phyloP scores from a whole-genome alignment of 2,113 vertebrate species.

The Dascyllus trimaculatus region DNA sequence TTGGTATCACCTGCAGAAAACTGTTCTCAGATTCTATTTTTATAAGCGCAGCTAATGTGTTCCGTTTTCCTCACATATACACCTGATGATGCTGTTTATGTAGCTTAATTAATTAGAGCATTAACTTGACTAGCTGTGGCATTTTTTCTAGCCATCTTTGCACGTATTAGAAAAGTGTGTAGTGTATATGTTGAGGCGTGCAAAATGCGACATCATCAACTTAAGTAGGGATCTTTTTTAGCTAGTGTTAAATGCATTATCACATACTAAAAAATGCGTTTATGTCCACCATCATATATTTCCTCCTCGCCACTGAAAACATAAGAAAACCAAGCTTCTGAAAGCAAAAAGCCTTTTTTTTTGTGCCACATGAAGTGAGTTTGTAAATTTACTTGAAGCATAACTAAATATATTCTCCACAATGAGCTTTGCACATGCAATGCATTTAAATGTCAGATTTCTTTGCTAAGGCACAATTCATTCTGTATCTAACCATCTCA shows the following conservation, averaged over 20 bases:
- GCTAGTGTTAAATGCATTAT: neutral
- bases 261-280: neutral
- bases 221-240: neutral
- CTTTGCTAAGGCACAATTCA: slow-evolving; percentile 16
- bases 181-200: neutral
- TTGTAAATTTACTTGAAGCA: slow-evolving; percentile 27
- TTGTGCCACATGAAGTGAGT: neutral
- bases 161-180: slow-evolving; percentile 1
- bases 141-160: slow-evolving; percentile 2
- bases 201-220: neutral
- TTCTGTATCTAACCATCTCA: slow-evolving; percentile 51
- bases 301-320: neutral
- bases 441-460: slow-evolving; percentile 50
- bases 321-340: neutral
- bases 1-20: neutral
- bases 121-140: neutral
- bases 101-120: neutral
- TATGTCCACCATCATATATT: slow-evolving; percentile 1
- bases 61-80: neutral
- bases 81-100: slow-evolving; percentile 2
- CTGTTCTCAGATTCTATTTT: neutral
- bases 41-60: no score
- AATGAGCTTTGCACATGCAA: neutral
- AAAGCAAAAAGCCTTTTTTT: neutral
- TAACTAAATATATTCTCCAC: slow-evolving; percentile 18